phyloP scores from a whole-genome alignment of 2,888 invertebrate genomes.

The Dinocampus coccinellae region DNA sequence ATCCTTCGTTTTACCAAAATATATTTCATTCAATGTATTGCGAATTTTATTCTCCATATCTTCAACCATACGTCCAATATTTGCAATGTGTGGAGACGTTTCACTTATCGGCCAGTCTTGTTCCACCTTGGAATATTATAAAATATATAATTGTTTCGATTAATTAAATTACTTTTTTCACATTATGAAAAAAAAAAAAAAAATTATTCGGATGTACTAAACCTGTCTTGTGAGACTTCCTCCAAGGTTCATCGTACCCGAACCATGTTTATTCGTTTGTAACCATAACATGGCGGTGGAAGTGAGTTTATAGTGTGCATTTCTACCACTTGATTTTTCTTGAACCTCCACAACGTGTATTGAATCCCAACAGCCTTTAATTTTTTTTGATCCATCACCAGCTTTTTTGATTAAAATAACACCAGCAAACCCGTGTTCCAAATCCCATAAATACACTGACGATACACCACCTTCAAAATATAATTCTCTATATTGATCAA shows the following conservation, averaged over 20 bases:
- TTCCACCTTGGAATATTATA: constrained; percentile 79
- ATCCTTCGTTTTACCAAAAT: constrained; percentile 99
- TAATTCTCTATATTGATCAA: constrained; percentile 98
- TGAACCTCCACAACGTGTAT: constrained; percentile 99
- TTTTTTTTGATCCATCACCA: constrained; percentile 97
- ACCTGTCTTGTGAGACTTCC: constrained; percentile 98
- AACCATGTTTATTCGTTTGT: constrained; percentile 95
- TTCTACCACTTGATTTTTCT: constrained; percentile 93
- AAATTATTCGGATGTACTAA: constrained; percentile 37
- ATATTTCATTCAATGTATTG: constrained; percentile 97
- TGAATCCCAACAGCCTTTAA: constrained; percentile 99
- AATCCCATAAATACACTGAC: constrained; percentile 99
- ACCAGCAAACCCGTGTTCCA: constrained; percentile 98
- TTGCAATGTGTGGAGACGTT: constrained; percentile 96
- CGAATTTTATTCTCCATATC: constrained; percentile 99
- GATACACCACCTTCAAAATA: constrained; percentile 99
- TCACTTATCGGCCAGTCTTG: constrained; percentile 93
- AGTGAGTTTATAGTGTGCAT: constrained; percentile 97
- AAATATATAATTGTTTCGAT: not conserved
- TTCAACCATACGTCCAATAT: constrained; percentile 98
- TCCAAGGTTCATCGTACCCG: constrained; percentile 99
- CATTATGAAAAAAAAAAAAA: constrained; percentile 1
- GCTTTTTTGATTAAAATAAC: constrained; percentile 99
- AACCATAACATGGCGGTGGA: constrained; percentile 99
- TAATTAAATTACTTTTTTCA: not conserved